A percentile compares a stretch with the other conserved stretches of the same genome.
phyloP scores from a whole-genome alignment of 2,797 vertebrate genomes.

The Aphelocoma californica region DNA sequence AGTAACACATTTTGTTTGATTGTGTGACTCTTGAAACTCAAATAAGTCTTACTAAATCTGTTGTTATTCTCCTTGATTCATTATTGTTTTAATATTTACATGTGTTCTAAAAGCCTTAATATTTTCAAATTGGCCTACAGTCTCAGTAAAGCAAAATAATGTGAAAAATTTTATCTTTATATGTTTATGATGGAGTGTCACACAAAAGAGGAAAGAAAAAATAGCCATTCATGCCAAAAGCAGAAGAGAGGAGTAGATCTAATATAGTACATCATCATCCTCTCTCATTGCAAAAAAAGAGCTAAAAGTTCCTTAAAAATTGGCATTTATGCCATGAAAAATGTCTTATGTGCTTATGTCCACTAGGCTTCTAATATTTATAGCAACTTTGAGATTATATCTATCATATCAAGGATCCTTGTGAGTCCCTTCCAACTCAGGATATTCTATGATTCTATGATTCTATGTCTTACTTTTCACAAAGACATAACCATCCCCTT shows the following conservation, averaged over 20 bases:
- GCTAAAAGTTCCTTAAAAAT: neutral
- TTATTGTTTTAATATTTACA: conserved; percentile 16
- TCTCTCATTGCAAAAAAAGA: neutral
- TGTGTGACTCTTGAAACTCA: neutral
- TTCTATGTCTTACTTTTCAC: neutral
- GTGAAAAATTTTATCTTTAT: neutral
- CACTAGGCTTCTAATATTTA: neutral
- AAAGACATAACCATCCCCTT: neutral
- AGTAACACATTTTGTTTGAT: neutral
- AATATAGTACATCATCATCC: neutral
- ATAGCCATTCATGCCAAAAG: neutral
- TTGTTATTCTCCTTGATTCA: neutral
- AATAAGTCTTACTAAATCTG: neutral
- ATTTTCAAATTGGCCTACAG: neutral
- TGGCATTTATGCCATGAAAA: neutral
- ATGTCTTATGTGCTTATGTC: neutral
- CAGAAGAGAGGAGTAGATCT: neutral
- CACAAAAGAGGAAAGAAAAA: neutral
- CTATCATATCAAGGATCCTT: neutral
- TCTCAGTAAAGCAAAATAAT: neutral
- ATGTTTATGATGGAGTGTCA: neutral
- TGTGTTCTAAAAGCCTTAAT: neutral
- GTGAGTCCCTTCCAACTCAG: neutral
- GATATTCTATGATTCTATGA: neutral
- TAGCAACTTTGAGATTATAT: neutral